Evolutionary conservation across 2,113 vertebrate genomes (phyloP), one percentile per base, ranked within the genome.

Genomic region (Semicossyphus pulcher): DNA sequence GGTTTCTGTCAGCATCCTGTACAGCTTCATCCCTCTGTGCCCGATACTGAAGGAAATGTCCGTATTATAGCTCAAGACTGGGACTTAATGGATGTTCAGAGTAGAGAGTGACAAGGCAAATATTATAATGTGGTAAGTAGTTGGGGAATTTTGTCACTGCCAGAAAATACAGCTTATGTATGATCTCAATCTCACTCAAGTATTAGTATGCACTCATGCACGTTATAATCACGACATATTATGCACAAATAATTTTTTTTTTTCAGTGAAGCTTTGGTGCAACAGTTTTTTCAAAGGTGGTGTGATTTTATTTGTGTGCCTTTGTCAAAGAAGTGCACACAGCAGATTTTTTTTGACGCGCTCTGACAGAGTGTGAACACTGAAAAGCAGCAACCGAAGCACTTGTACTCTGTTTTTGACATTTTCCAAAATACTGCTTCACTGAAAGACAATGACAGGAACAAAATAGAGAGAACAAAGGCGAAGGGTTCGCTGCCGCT

Each of bases 1-100:
- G 42, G 39, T 49, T 78, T 28, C 53, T 51, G 29, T 72, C 74
- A 23, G 57, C 34, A 8, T 76, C 63, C 25, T 44, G 71, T 10
- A 25, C 21, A 34, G 18, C 21, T 68, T 60, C 23, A 25, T 65
- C 29, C 48, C 4, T 4, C 25, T 25, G 53, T 47, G 56, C 4
- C 45, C 68, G 31, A 41, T 36, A 44, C 36, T 18, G 77, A 4
- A 0, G 37, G 51, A 62, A 63, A 71, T 18, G 47, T 63, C 52
- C 47, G 49, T 34, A 48, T 70, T 52, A 51, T 10, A 51, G 39
- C n/a, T 26, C 23, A 44, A 25, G 28, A 3, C 25, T 37, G 15
- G 14, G 20, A 39, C 39, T 39, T 10, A 44, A 23, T 7, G 16
- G 20, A 18, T 42, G 53, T 34, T 64, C 53, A 25, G 4, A 14